Evolutionary conservation across 2,888 invertebrate species (phyloP).

Genomic region (Laothoe populi): DNA sequence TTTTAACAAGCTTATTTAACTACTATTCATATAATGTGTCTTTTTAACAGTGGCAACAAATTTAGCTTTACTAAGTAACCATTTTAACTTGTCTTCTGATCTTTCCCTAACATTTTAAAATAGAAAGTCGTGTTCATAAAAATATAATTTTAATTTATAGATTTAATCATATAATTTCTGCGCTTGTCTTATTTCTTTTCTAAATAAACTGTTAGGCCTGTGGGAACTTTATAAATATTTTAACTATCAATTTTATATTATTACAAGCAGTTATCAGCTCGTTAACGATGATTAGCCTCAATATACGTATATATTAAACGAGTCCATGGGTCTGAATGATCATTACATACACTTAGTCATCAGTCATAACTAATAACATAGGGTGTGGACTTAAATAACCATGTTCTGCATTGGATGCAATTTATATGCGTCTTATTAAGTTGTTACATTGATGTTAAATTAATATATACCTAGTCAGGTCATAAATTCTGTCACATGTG

Average conservation of each 20-base stretch:
- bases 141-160: too few relatives aligned
- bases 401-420: neutral
- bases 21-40: too few relatives aligned
- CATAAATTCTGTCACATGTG: too few relatives aligned
- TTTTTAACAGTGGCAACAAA: too few relatives aligned
- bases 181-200: neutral
- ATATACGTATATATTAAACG: slow-evolving; percentile 56
- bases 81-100: too few relatives aligned
- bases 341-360: slow-evolving; percentile 43
- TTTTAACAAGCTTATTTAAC: too few relatives aligned
- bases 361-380: slow-evolving; percentile 11
- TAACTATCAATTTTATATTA: slow-evolving; percentile 42
- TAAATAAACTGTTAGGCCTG: slow-evolving; percentile 7
- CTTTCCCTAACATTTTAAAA: too few relatives aligned
- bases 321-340: slow-evolving; percentile 40
- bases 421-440: slow-evolving; percentile 8
- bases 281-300: slow-evolving; percentile 60
- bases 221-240: slow-evolving; percentile 35
- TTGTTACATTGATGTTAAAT: slow-evolving; percentile 2
- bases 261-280: slow-evolving; percentile 55
- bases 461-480: too few relatives aligned
- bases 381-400: slow-evolving; percentile 6
- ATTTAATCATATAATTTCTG: slow-evolving; percentile 15
- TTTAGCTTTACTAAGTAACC: too few relatives aligned
- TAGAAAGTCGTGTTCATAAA: too few relatives aligned